Percentiles rank a stretch among this genome's conserved stretches.
phyloP scores from a whole-genome alignment of 2,888 invertebrate genomes.

The Lycophotia porphyrea region DNA sequence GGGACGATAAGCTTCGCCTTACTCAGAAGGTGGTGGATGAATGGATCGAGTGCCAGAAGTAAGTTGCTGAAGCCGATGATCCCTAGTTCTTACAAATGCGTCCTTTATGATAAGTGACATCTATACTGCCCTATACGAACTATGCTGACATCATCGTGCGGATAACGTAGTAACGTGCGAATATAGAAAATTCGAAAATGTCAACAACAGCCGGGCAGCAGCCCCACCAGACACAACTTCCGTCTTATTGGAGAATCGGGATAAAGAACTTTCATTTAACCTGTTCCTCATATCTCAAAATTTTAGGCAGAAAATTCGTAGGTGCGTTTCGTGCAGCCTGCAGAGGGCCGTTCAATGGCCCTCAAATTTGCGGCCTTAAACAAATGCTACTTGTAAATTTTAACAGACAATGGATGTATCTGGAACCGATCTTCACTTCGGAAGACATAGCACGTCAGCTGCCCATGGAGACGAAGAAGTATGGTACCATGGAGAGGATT shows the following conservation, averaged over 20 bases:
- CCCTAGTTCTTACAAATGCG: background rate
- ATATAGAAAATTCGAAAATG: background rate
- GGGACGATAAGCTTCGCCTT: conserved; percentile 92
- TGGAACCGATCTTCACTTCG: conserved; percentile 95
- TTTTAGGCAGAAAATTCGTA: background rate
- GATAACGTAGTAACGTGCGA: background rate
- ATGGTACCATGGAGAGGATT: conserved; percentile 94
- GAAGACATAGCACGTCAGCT: conserved; percentile 95
- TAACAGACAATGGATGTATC: conserved; percentile 94
- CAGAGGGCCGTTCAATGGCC: background rate
- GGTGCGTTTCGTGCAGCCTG: background rate
- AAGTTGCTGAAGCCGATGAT: conserved; percentile 42
- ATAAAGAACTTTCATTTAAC: background rate
- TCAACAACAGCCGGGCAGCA: background rate
- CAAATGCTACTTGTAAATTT: background rate
- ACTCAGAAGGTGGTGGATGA: conserved; percentile 92
- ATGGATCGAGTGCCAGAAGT: conserved; percentile 94
- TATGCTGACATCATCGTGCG: background rate
- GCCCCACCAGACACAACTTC: background rate
- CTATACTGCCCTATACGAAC: background rate
- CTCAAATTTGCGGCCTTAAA: background rate
- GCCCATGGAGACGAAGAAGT: conserved; percentile 94
- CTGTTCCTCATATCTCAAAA: background rate
- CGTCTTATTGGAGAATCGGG: background rate
- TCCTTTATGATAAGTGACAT: background rate